Evolutionary conservation across 2,888 invertebrate genomes (phyloP).

Genomic region (Nowickia ferox): DNA sequence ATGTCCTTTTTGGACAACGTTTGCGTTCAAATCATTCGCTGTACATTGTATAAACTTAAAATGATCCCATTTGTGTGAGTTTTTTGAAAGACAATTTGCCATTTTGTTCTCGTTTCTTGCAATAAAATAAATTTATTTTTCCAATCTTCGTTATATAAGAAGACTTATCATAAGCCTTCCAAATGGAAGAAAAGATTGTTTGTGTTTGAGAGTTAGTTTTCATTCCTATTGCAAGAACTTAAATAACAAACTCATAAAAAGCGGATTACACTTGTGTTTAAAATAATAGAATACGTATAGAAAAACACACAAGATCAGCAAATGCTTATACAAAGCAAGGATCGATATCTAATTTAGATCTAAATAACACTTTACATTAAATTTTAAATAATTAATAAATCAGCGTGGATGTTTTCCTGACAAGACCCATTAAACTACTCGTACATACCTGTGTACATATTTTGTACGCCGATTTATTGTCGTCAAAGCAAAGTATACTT

Average conservation of each 20-base stretch:
- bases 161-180: not conserved
- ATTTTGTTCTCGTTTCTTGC: slow-evolving; percentile 46
- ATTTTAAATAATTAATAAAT: no score
- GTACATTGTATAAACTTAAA: not conserved
- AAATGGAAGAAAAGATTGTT: not conserved
- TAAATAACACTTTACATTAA: no score
- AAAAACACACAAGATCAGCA: no score
- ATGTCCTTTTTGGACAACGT: slow-evolving; percentile 34
- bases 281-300: not conserved
- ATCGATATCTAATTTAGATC: no score
- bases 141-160: not conserved
- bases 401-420: no score
- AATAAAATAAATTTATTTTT: not conserved
- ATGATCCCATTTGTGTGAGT: slow-evolving; percentile 41
- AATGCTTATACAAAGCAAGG: no score
- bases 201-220: slow-evolving; percentile 2
- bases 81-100: slow-evolving; percentile 58
- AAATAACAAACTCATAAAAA: not conserved
- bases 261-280: not conserved
- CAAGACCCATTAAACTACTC: no score
- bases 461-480: no score
- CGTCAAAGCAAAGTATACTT: no score
- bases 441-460: no score
- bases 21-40: not conserved
- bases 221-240: not conserved